phyloP scores from a whole-genome alignment of 2,797 vertebrate genomes.

The Eutrigla gurnardus region DNA sequence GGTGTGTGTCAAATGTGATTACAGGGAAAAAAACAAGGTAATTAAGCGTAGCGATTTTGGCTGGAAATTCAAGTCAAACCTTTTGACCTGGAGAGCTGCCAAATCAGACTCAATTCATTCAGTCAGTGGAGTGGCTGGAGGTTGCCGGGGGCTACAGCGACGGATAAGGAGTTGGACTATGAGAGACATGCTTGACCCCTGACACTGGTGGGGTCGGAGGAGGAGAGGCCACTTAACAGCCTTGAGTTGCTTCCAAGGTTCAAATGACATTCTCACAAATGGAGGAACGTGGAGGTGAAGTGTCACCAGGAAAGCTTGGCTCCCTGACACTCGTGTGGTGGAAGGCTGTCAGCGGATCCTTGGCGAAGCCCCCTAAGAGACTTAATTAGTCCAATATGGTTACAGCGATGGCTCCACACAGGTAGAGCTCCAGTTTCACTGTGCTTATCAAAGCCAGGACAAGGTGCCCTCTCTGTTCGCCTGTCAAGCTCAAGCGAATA shows the following conservation, averaged over 20 bases:
- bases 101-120: conserved; percentile 33
- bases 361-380: conserved; percentile 48
- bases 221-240: conserved; percentile 12
- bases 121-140: conserved; percentile 15
- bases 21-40: conserved; percentile 34
- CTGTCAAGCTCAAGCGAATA: conserved; percentile 14
- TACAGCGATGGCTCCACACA: conserved; percentile 57
- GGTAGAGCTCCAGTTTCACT: conserved; percentile 5
- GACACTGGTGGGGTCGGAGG: conserved; percentile 10
- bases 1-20: conserved; percentile 53
- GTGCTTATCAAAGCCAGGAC: conserved; percentile 10
- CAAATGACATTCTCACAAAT: conserved; percentile 10
- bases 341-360: conserved; percentile 44
- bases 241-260: conserved; percentile 12
- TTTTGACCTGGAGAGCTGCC: conserved; percentile 52
- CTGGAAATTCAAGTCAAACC: conserved; percentile 39
- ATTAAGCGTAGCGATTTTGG: conserved; percentile 47
- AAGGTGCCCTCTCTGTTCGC: conserved; percentile 15
- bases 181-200: conserved; percentile 38
- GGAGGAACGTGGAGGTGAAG: conserved; percentile 27
- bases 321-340: conserved; percentile 1
- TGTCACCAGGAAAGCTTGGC: neutral
- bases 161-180: conserved; percentile 17
- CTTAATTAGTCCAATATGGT: conserved; percentile 72
- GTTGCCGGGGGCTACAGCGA: neutral